A percentile compares a stretch with the other conserved stretches of the same genome.
Evolutionary conservation across 2,797 vertebrate species (phyloP).

Genomic region (Nannoperca australis): DNA sequence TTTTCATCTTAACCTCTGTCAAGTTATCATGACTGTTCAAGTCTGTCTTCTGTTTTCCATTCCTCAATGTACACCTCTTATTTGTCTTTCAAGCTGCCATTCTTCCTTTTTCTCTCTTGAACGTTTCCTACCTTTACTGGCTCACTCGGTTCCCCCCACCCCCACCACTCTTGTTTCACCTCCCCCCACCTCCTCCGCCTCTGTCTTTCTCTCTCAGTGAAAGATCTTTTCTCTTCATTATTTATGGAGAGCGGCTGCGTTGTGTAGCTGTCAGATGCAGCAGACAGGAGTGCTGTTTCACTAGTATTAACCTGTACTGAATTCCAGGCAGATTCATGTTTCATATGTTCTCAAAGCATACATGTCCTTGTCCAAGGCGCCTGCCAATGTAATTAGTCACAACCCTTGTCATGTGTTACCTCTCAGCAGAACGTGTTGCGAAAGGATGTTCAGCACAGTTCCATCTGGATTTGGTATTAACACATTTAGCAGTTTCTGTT

Average conservation of each 20-base stretch:
- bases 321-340: constrained; percentile 11
- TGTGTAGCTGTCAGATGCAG: constrained; percentile 64
- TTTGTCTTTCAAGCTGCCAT: constrained; percentile 25
- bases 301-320: constrained; percentile 18
- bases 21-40: constrained; percentile 18
- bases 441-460: neutral
- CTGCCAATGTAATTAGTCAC: constrained; percentile 31
- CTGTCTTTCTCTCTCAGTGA: constrained; percentile 30
- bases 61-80: constrained; percentile 24
- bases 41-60: neutral
- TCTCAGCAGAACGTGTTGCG: constrained; percentile 7
- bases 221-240: constrained; percentile 68
- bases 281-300: constrained; percentile 30
- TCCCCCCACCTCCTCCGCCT: constrained; percentile 23
- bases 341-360: neutral
- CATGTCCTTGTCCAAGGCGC: neutral
- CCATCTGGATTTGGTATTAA: constrained; percentile 13
- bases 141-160: constrained; percentile 8
- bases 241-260: constrained; percentile 61
- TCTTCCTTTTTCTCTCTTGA: constrained; percentile 17
- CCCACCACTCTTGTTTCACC: constrained; percentile 32
- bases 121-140: neutral
- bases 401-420: neutral
- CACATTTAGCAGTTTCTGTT: constrained; percentile 28
- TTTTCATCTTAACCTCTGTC: neutral